Evolutionary conservation across 53 echinoderm and acorn worm genomes (phyloP).

Genomic region (Hippasteria phrygiana): DNA sequence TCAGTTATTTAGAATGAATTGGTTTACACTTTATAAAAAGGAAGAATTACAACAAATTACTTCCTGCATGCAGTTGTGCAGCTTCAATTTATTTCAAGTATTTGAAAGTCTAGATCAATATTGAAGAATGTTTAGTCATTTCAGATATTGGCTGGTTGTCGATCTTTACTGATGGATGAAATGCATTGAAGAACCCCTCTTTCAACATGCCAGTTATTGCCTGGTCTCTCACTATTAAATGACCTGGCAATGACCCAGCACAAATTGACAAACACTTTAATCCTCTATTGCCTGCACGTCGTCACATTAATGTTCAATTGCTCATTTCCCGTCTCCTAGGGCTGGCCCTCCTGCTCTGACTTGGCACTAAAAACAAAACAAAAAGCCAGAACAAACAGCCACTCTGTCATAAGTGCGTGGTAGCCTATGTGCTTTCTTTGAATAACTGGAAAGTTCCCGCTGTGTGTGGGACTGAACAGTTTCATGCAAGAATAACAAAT

Average conservation of each 20-base stretch:
- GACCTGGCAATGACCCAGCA: slow-evolving; percentile 22
- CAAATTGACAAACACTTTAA: slow-evolving; percentile 30
- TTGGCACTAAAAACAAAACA: slow-evolving; percentile 1
- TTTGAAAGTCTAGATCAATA: too few species aligned
- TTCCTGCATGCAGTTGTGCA: too few species aligned
- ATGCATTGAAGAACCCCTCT: neutral
- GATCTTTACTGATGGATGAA: neutral
- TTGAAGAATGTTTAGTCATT: neutral
- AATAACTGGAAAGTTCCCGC: neutral
- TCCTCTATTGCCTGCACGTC: slow-evolving; percentile 10
- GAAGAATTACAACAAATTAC: too few species aligned
- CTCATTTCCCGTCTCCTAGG: slow-evolving; percentile 32
- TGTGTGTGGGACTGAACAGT: neutral
- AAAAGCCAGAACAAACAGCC: neutral
- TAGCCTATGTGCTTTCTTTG: neutral
- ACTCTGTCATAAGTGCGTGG: neutral
- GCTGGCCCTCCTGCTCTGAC: neutral
- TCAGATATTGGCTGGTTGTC: neutral
- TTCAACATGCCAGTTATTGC: neutral
- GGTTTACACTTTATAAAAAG: too few species aligned
- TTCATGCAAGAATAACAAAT: slow-evolving; percentile 14
- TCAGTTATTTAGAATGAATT: too few species aligned
- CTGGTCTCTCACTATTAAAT: too few species aligned
- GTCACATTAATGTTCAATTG: slow-evolving; percentile 59
- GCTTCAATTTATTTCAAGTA: too few species aligned